Evolutionary conservation across 2,113 vertebrate genomes (phyloP).

Genomic region (Rhagologus leucostigma): DNA sequence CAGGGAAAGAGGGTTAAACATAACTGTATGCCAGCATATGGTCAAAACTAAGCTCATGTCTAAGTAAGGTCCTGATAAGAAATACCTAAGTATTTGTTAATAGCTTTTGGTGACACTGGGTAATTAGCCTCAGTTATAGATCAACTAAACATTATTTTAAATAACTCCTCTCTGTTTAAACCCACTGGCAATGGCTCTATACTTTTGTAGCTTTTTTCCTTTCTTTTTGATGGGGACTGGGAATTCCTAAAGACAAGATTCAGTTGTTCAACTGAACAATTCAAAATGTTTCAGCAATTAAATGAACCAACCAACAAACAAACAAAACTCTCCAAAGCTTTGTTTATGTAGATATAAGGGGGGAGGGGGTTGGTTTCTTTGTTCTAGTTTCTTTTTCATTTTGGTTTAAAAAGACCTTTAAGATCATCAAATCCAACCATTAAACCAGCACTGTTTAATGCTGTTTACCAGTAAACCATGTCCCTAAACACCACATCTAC

Average conservation of each 20-base stretch:
- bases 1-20: not conserved
- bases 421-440: fast-evolving
- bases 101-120: not conserved
- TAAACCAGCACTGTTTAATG: not conserved
- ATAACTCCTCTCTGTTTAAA: not conserved
- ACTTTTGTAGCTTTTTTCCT: not conserved
- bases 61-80: not conserved
- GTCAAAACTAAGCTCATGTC: not conserved
- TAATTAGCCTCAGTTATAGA: not conserved
- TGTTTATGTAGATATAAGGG: not conserved
- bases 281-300: not conserved
- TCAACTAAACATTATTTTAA: not conserved
- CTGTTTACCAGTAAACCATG: not conserved
- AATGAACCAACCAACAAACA: not conserved
- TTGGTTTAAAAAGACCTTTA: not conserved
- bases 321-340: not conserved
- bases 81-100: not conserved
- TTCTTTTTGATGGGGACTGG: not conserved
- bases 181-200: not conserved
- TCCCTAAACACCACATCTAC: not conserved
- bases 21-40: not conserved
- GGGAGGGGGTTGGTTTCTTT: fast-evolving
- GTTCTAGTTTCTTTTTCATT: not conserved
- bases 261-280: too few species aligned
- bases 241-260: not conserved